Conservation (phyloP, 2,797 vertebrate genomes). For the Bufotes viridis region DNA sequence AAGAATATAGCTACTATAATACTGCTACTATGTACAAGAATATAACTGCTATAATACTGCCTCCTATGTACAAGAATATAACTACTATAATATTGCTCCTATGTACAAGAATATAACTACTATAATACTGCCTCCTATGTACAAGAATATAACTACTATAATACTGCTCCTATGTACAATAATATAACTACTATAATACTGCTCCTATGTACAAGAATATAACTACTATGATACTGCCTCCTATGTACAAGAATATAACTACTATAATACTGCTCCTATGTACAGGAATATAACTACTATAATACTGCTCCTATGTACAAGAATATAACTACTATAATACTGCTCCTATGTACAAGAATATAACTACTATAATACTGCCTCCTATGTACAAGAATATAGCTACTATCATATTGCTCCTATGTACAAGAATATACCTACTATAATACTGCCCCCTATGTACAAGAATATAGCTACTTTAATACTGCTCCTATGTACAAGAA, state of each 20-base stretch:
- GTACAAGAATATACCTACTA: not conserved
- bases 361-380: not conserved
- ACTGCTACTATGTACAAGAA: not conserved
- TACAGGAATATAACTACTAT: not conserved
- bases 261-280: not conserved
- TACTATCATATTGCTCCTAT: not conserved
- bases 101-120: not conserved
- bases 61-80: not conserved
- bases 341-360: not conserved
- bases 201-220: no score
- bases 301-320: not conserved
- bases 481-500: not conserved
- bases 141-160: not conserved
- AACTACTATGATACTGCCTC: not conserved
- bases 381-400: not conserved
- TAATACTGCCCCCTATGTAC: not conserved
- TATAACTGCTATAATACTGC: constrained; percentile 3
- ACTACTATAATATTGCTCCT: not conserved
- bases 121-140: not conserved
- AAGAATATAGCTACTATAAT: no score
- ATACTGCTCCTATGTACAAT: no score
- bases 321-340: constrained; percentile 1
- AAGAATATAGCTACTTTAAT: not conserved
- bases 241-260: constrained; percentile 2
- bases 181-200: no score